Base-by-base conservation (phyloP, 1,140 invertebrate genomes). In the Euura saliciscinereae region DNA sequence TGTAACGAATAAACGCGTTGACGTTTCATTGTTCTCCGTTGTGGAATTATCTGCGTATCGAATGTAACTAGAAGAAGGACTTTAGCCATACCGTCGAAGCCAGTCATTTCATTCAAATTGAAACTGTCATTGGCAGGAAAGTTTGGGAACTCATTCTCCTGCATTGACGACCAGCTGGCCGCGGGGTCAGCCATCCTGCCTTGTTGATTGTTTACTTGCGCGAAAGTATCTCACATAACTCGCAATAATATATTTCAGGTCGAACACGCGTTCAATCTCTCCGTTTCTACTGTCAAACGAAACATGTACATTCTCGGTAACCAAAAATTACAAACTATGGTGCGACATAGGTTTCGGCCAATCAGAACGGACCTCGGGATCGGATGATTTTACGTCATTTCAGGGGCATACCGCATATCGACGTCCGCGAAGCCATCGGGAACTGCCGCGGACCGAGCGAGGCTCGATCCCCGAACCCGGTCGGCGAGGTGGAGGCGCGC, bases 51-150 rank as follows among this genome's bases (percentile, higher is more conserved):
- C 28, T 28, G 28, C 28, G 28, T 28, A 28, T 28, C 28, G 28
- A 28, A 28, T 28, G 28, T 28, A 28, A 28, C 3, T 59, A 59
- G 10, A 10, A 67, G 66, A 42, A 67, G 42, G 43, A 6, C 66
- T 44, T 5, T 10, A 67, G 66, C 78, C 83, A 69, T 80, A 87
- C 86, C 86, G 76, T 87, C 85, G 43, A 87, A 84, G 45, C 84
- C 85, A 74, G 82, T 78, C 71, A 86, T 81, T 80, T 86, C 85
- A 64, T 85, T 86, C 6, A 87, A 80, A 78, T 85, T 84, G 46
- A 87, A 86, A 43, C 72, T 80, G 70, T 86, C 85, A 73, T 73
- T 76, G 2, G 81, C 70, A 45, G 83, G 75, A 70, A 85, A 86
- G 77, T 76, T 81, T 0, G 82, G 74, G 71, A 86, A 87, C 71